Conservation (phyloP, 2,113 vertebrate species). For the Xerus inauris region DNA sequence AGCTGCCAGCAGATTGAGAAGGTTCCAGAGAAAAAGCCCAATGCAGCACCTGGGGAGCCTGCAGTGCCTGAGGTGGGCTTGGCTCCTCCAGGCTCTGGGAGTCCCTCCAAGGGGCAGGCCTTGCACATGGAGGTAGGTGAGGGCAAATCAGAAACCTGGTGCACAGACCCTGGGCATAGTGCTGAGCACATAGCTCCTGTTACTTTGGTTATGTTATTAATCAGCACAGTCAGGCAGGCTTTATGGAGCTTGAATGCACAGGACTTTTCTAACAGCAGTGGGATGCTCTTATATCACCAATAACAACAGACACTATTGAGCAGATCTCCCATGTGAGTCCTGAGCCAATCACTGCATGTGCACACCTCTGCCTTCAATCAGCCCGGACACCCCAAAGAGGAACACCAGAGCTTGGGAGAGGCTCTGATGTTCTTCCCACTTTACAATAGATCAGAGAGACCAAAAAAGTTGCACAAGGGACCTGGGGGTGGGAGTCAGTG, state of each 20-base stretch:
- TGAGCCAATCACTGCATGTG: neutral
- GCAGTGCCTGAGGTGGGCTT: accelerated
- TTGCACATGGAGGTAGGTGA: too few relatives aligned
- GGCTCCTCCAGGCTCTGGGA: neutral
- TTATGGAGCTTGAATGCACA: neutral
- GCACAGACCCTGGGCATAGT: neutral
- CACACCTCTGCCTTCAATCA: neutral
- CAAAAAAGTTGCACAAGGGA: neutral
- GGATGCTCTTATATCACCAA: neutral
- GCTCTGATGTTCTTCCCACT: neutral
- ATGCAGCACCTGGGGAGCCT: neutral
- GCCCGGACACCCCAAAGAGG: neutral
- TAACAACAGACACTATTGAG: neutral
- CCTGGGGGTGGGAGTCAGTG: neutral
- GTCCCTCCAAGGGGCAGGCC: neutral
- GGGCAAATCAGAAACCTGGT: neutral
- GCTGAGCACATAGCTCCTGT: neutral
- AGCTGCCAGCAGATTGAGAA: neutral
- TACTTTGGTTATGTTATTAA: neutral
- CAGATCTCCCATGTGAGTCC: neutral
- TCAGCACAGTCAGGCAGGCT: neutral
- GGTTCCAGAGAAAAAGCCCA: neutral
- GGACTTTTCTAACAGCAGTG: neutral
- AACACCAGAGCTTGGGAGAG: neutral
- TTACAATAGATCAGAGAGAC: neutral